Base-by-base conservation (phyloP, 53 echinoderm and acorn worm genomes). In the Paracentrotus lividus region DNA sequence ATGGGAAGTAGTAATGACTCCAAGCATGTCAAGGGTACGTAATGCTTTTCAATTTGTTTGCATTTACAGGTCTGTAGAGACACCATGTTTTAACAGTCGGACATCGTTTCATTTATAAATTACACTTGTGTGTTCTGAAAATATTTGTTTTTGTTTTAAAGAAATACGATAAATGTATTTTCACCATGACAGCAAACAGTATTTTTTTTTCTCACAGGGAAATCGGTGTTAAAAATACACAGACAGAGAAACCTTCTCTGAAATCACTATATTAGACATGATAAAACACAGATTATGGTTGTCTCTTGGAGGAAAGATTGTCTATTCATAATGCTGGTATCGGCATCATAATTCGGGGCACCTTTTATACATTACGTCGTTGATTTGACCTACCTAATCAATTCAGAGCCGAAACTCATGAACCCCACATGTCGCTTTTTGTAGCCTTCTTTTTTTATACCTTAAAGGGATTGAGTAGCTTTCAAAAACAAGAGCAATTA, bases 41-140 rank as follows among this genome's bases (percentile, higher is more conserved):
- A 52, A 54, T 86, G 56, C 56, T 36, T 21, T 55, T 56, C 86
- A 86, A 86, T 86, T 86, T 86, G 86, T 86, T 55, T 86, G 86
- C 86, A 86, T 86, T 86, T 86, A 56, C 34, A 56, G 57, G 57
- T 81, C 81, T 81, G 20, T 47, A 8, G 81, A 49, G 81, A 81
- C 81, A 34, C 1, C 47, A 3, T 47, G 32, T 72, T 64, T 64
- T 29, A 6, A 27, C n/a, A 72, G 15, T 40, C 40, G 40, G 14
- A 72, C 36, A 38, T 27, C 33, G 36, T 26, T 72, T 18, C 21
- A 20, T 18, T 20, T 1, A 40, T 5, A 72, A 72, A 72, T 18
- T 20, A 1, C 31, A 26, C 64, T 64, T 64, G 29, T 10, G 31
- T 64, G 29, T 12, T 26, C 27, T 27, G 0, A 55, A 10, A 20